Evolutionary conservation across 2,113 vertebrate species (phyloP).

Genomic region (Colaptes auratus): DNA sequence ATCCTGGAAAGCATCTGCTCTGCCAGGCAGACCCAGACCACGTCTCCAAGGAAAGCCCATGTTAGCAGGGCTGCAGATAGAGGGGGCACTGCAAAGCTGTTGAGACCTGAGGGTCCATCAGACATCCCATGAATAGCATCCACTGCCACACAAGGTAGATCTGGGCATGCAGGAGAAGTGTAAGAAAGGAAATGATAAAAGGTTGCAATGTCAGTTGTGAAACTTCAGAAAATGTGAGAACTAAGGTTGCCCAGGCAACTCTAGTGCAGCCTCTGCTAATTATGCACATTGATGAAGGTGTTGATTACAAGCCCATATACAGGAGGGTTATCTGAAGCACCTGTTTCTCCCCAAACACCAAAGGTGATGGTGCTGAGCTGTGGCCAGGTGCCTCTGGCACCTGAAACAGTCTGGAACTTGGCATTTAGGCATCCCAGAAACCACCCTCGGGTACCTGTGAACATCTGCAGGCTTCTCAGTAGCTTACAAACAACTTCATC

Average conservation of each 20-base stretch:
- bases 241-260: not conserved
- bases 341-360: not conserved
- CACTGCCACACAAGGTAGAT: not conserved
- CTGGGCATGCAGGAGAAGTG: fast-evolving
- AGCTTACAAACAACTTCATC: not conserved
- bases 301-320: not conserved
- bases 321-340: not conserved
- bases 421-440: not conserved
- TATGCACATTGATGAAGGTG: not conserved
- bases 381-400: not conserved
- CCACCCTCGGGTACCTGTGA: fast-evolving
- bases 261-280: not conserved
- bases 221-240: not conserved
- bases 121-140: fast-evolving
- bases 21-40: not conserved
- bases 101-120: not conserved
- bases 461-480: not conserved
- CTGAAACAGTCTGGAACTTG: not conserved
- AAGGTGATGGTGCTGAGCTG: not conserved
- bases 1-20: not conserved
- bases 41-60: not conserved
- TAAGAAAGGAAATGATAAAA: not conserved
- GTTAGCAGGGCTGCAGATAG: not conserved
- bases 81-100: not conserved
- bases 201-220: not conserved